Percentiles rank a stretch among this genome's conserved stretches.
Evolutionary conservation across 1,140 invertebrate species (phyloP).

Genomic region (Battus philenor): DNA sequence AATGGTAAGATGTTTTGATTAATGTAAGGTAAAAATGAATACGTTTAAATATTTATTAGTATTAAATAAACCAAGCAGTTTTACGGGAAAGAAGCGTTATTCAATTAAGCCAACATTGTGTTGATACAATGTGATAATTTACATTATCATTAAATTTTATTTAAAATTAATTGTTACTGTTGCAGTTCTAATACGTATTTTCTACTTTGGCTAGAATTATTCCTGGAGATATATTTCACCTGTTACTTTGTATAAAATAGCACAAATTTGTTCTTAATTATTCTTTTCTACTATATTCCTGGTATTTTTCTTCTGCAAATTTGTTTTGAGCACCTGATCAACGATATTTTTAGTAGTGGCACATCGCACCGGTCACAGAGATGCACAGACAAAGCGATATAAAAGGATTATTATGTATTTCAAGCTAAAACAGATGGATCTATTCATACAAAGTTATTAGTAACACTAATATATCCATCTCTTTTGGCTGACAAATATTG

Average conservation of each 20-base stretch:
- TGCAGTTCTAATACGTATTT: conserved; percentile 3
- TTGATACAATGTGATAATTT: no score
- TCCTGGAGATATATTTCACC: conserved; percentile 6
- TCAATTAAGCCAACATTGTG: no score
- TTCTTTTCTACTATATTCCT: conserved; percentile 35
- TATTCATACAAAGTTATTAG: background rate
- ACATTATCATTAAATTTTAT: no score
- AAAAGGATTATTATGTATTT: conserved; percentile 21
- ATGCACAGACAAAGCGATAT: conserved; percentile 51
- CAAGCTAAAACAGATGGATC: conserved; percentile 44
- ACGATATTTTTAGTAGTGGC: conserved; percentile 41
- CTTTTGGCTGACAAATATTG: conserved; percentile 26
- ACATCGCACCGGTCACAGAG: conserved; percentile 45
- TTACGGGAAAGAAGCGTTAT: no score
- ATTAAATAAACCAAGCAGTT: no score
- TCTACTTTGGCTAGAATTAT: conserved; percentile 9
- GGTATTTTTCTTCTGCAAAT: conserved; percentile 15
- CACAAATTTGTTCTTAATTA: conserved; percentile 45
- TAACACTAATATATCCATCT: conserved; percentile 27
- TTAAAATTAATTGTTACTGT: no score
- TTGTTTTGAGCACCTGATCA: conserved; percentile 48
- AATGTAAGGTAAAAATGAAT: no score
- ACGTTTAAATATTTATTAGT: no score
- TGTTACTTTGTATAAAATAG: conserved; percentile 27
- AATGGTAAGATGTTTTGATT: no score